Evolutionary conservation across 2,113 vertebrate genomes (phyloP), one percentile per base, ranked within the genome.

Genomic region (Osmerus eperlanus): DNA sequence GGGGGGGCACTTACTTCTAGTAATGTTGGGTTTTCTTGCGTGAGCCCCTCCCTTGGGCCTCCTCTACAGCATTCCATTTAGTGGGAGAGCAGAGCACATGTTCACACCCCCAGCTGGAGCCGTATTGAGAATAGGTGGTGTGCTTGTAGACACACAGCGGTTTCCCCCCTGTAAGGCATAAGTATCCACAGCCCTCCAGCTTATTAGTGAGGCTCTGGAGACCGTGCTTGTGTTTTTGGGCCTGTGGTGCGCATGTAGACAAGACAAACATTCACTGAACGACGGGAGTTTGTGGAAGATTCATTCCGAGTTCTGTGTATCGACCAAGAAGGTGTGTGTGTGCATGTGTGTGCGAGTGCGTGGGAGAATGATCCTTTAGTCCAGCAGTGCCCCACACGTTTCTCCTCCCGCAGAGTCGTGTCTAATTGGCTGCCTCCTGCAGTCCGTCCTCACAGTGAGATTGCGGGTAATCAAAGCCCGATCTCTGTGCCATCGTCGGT

Each of bases 401-500:
- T 7, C 15, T 47, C 53, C 66, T 56, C 65, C 61, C 52, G 54
- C 51, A 0, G 60, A 69, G 74, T 36, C 32, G 8, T 36, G 47
- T 70, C 53, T 84, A 64, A 82, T 77, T 64, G 68, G 60, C 74
- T 3, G 8, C 3, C 67, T 71, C 68, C 59, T 68, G 47, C 67
- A 25, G 4, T 81, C 80, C 67, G 70, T 78, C 56, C 70, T 52
- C 83, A 81, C 80, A 78, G 79, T 71, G 15, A 73, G 84, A 69
- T 74, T 12, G 23, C 62, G 69, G 72, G 70, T 79, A 75, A 82
- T 79, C 76, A 81, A 75, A 81, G 68, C 36, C 23, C 75, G 71
- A 77, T 83, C 68, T 84, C 75, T 77, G 68, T 47, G 71, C 52
- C 28, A 15, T 60, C 64, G 72, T 62, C 1, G 25, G 63, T n/a